Evolutionary conservation across 2,888 invertebrate genomes (phyloP).

Genomic region (Dione juno): DNA sequence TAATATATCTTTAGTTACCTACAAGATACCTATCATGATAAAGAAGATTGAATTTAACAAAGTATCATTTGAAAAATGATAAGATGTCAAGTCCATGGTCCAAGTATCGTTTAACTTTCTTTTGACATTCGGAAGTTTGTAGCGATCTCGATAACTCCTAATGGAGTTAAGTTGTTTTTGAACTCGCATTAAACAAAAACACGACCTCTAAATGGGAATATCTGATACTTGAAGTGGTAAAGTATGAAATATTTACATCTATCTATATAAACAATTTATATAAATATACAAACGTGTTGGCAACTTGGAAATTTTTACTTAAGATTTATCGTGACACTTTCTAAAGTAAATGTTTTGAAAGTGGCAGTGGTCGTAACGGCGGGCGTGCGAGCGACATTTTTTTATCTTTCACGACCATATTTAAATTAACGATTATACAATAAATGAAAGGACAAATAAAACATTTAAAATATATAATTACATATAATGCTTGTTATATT

Average conservation of each 20-base stretch:
- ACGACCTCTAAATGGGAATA: background rate
- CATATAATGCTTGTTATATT: background rate
- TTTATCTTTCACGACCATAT: conserved; percentile 1
- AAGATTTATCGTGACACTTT: background rate
- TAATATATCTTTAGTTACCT: too few species aligned
- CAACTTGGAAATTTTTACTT: background rate
- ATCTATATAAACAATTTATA: background rate
- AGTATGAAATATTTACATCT: too few species aligned
- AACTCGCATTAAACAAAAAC: background rate
- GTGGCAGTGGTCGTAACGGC: background rate
- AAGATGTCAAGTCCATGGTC: background rate
- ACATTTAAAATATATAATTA: background rate
- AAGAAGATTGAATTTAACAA: background rate
- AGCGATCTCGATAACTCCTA: background rate
- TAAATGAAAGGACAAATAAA: background rate
- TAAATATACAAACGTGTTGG: background rate
- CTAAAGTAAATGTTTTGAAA: conserved; percentile 18
- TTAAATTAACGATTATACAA: background rate
- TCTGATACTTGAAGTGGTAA: too few species aligned
- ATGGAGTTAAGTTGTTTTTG: background rate
- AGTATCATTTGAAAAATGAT: background rate
- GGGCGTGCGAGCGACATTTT: background rate
- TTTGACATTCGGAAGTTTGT: background rate
- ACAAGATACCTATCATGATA: too few species aligned
- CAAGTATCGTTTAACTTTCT: background rate